Percentiles rank a stretch among this genome's conserved stretches.
Conservation (phyloP, 2,113 vertebrate species). For the Perccottus glenii region DNA sequence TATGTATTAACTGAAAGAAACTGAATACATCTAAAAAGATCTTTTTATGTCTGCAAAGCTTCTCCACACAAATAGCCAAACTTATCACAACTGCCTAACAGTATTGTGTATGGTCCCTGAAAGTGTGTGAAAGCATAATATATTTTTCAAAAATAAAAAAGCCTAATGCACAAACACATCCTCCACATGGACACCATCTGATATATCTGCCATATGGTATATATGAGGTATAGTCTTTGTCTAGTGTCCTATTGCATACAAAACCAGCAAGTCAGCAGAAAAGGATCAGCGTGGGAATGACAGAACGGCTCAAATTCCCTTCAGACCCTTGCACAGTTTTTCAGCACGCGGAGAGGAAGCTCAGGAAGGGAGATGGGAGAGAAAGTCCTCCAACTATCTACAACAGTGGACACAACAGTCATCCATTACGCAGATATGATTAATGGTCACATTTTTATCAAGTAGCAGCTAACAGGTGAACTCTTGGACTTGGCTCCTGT, state of each 20-base stretch:
- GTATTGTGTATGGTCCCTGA: slow-evolving; percentile 58
- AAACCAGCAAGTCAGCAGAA: slow-evolving; percentile 28
- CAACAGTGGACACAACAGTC: slow-evolving; percentile 35
- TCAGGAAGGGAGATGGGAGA: background rate
- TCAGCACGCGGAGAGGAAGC: slow-evolving; percentile 8
- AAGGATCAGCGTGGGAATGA: slow-evolving; percentile 39
- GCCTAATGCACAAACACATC: slow-evolving; percentile 5
- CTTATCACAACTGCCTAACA: slow-evolving; percentile 25
- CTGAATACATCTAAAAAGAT: background rate
- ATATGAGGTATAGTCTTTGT: slow-evolving; percentile 63
- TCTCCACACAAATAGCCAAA: slow-evolving; percentile 4
- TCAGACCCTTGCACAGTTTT: slow-evolving; percentile 16
- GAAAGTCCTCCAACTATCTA: slow-evolving; percentile 47
- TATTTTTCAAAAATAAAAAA: background rate
- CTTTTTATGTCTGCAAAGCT: background rate
- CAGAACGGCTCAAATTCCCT: slow-evolving; percentile 1
- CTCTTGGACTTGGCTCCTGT: slow-evolving; percentile 24
- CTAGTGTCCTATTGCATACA: slow-evolving; percentile 63
- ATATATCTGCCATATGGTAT: slow-evolving; percentile 51
- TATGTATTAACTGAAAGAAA: background rate
- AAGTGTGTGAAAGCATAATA: slow-evolving; percentile 16
- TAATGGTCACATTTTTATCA: slow-evolving; percentile 24
- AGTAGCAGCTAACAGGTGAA: slow-evolving; percentile 1
- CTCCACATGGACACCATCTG: slow-evolving; percentile 30
- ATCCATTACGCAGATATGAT: slow-evolving; percentile 25